These are phyloP conservation scores for Eutrigla gurnardus DNA, from an alignment of 2,797 vertebrate species.

Conservation along the genomic window DNA sequence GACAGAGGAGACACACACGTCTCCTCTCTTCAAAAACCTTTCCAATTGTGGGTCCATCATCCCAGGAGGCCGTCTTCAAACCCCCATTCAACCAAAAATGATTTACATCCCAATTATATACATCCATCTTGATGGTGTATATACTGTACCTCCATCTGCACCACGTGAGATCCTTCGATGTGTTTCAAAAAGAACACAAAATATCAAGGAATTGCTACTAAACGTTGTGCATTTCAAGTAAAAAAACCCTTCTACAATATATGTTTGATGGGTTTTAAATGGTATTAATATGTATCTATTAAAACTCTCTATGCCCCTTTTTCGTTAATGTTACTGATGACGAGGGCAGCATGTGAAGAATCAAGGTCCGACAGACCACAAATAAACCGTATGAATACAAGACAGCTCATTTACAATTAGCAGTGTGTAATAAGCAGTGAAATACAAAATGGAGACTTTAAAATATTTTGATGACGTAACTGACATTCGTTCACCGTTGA, in stretches of 20 bases:
- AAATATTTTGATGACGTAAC: background rate
- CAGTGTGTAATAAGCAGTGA: background rate
- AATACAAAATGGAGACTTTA: background rate
- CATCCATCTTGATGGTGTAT: slow-evolving; percentile 76
- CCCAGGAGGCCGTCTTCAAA: slow-evolving; percentile 31
- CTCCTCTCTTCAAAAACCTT: slow-evolving; percentile 26
- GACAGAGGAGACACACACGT: slow-evolving; percentile 55
- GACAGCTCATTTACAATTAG: background rate
- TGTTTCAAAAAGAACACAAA: slow-evolving; percentile 45
- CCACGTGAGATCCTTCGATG: slow-evolving; percentile 36
- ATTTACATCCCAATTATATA: slow-evolving; percentile 53
- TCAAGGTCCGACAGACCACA: slow-evolving; percentile 10
- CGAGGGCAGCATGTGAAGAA: slow-evolving; percentile 28
- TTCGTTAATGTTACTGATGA: slow-evolving; percentile 20
- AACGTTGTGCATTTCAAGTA: background rate
- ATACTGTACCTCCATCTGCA: slow-evolving; percentile 71
- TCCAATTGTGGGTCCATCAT: slow-evolving; percentile 19
- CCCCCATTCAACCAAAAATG: slow-evolving; percentile 20
- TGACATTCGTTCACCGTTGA: background rate
- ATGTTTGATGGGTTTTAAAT: background rate
- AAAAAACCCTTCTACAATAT: background rate
- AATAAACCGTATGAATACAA: slow-evolving; percentile 1
- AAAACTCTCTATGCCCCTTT: slow-evolving; percentile 8
- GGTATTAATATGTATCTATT: background rate
- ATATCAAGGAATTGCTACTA: slow-evolving; percentile 33